A percentile compares a stretch with the other conserved stretches of the same genome.
phyloP scores from a whole-genome alignment of 2,113 vertebrate species.

The Brachionichthys hirsutus region DNA sequence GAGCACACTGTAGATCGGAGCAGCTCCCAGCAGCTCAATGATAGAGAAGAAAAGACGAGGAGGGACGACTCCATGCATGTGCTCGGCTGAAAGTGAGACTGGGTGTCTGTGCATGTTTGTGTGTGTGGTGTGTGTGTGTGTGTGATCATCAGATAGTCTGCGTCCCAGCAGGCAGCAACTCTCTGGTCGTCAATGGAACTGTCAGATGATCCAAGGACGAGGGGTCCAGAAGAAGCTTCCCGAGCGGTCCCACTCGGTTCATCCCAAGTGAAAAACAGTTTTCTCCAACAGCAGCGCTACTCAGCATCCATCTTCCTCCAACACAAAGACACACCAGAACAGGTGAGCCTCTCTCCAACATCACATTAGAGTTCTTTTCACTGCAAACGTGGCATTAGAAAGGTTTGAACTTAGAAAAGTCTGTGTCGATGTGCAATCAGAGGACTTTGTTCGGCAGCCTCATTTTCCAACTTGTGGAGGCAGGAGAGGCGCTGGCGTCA shows the following conservation, averaged over 20 bases:
- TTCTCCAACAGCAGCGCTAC: conserved; percentile 86
- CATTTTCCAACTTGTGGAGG: conserved; percentile 1
- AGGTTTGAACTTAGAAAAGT: not conserved
- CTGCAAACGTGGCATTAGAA: not conserved
- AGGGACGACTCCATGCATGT: conserved; percentile 32
- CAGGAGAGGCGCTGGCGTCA: conserved; percentile 17
- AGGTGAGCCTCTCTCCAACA: conserved; percentile 65
- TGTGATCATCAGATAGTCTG: conserved; percentile 5
- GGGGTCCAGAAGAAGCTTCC: conserved; percentile 77
- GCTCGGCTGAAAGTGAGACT: not conserved
- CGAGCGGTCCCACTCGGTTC: conserved; percentile 40
- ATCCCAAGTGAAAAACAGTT: conserved; percentile 77
- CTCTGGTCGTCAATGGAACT: conserved; percentile 60
- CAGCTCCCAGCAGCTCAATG: conserved; percentile 39
- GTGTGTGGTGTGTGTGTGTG: not conserved
- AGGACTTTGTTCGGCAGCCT: not conserved
- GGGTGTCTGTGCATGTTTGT: conserved; percentile 5
- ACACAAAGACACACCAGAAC: conserved; percentile 83
- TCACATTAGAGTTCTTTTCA: not conserved
- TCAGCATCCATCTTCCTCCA: conserved; percentile 84
- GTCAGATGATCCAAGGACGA: conserved; percentile 58
- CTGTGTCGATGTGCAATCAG: not conserved
- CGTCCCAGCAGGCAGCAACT: conserved; percentile 25
- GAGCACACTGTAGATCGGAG: conserved; percentile 30
- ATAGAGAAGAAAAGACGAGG: conserved; percentile 17